Evolutionary conservation across 2,888 invertebrate genomes (phyloP).

Genomic region (Rhamphomyia laevipes): DNA sequence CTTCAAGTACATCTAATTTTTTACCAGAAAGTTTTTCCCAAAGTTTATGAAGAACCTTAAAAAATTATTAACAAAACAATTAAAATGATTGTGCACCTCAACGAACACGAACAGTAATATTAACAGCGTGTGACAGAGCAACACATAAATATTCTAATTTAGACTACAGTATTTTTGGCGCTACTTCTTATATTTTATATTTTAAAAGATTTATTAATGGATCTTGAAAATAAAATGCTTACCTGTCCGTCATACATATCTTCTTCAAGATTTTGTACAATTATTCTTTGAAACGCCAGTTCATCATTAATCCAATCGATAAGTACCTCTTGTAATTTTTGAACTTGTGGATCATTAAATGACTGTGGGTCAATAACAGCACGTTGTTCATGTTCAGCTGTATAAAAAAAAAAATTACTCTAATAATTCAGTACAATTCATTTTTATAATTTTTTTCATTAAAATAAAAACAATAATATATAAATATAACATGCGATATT

Average conservation of each 20-base stretch:
- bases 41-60: constrained; percentile 56
- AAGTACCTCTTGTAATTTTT: constrained; percentile 71
- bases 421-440: background rate
- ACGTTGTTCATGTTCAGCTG: constrained; percentile 93
- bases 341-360: constrained; percentile 73
- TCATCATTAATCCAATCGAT: constrained; percentile 99
- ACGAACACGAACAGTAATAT: too few species aligned
- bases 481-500: background rate
- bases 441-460: background rate
- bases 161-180: too few species aligned
- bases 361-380: constrained; percentile 89
- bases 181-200: background rate
- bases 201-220: background rate
- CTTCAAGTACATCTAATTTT: constrained; percentile 92
- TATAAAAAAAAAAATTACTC: constrained; percentile 13
- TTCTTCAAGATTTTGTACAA: constrained; percentile 91
- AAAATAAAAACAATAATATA: background rate
- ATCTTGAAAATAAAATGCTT: background rate
- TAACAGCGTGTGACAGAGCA: too few species aligned
- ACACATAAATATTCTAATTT: too few species aligned
- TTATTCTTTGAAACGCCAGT: constrained; percentile 88
- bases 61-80: too few species aligned
- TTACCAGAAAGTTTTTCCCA: constrained; percentile 76
- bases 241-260: constrained; percentile 96
- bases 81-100: too few species aligned